Conservation (phyloP, 2,113 vertebrate genomes). For the Pteronura brasiliensis region DNA sequence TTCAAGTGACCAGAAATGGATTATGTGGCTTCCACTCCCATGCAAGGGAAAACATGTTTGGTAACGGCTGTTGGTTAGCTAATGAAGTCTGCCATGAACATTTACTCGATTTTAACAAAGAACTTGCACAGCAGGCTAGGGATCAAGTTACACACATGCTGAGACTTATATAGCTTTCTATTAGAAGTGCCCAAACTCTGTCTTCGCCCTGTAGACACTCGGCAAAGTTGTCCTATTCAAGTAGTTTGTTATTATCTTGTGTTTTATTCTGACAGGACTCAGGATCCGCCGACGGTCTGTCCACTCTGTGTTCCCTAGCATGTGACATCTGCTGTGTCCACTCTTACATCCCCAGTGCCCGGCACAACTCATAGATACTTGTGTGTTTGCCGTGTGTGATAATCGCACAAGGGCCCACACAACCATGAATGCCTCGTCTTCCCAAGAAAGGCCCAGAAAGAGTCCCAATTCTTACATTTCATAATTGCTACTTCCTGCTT, state of each 20-base stretch:
- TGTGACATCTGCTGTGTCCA: background rate
- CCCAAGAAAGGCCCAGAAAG: too few species aligned
- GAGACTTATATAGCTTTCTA: rapidly evolving
- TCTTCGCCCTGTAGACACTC: background rate
- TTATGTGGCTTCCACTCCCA: too few species aligned
- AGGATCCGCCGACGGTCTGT: background rate
- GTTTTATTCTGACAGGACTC: background rate
- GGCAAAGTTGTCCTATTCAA: background rate
- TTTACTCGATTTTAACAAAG: background rate
- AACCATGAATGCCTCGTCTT: rapidly evolving
- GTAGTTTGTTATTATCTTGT: too few species aligned
- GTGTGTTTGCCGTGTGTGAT: rapidly evolving
- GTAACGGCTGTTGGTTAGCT: background rate
- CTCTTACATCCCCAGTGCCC: rapidly evolving
- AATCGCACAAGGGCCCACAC: rapidly evolving
- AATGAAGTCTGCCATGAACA: background rate
- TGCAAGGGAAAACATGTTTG: background rate
- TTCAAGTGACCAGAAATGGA: background rate
- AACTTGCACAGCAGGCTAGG: background rate
- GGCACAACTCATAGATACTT: background rate
- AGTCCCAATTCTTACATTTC: background rate
- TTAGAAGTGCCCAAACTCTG: background rate
- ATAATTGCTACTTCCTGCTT: background rate
- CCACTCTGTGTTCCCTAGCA: background rate
- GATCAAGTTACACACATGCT: rapidly evolving